Evolutionary conservation across 2,888 invertebrate species (phyloP), one percentile per base, ranked within the genome.

Genomic region (Ophion ventricosus): DNA sequence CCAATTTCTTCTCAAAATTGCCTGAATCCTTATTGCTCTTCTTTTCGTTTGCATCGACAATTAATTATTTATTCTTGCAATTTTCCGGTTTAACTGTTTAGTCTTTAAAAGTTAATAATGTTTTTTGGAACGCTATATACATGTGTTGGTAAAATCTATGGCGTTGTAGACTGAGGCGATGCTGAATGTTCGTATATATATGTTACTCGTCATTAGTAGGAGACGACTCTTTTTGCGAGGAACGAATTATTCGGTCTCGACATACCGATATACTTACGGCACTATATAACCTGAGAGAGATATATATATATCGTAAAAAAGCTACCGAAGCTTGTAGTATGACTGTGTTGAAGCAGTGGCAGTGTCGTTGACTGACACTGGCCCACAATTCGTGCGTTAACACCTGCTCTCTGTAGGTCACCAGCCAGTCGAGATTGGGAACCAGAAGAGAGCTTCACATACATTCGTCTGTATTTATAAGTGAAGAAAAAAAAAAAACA

Each of bases 301-400:
- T 63, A 40, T 29, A 73, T 63, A 40, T 29, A 40, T 40, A 57
- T 67, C 20, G 54, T 61, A 49, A 20, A 77, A 83, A 76, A 80
- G 56, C 49, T 64, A 79, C 25, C 49, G 63, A 67, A 66, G 23
- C 35, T 26, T 11, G 17, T 35, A 26, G 17, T 14, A 57, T 56
- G 17, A 40, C 25, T 26, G 76, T 17, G 17, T 25, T 40, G 57
- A 11, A 64, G 61, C 54, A 82, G 75, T 79, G 85, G 82, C 87
- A 86, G 87, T 90, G 90, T 88, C 90, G 87, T 89, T 90, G 90
- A 89, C 90, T 91, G 91, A 91, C 91, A 91, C 88, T 92, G 92
- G 90, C 90, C 92, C 89, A 92, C 90, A 89, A 89, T 89, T 85
- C 88, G 89, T 90, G 82, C 89, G 85, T 91, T 90, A 90, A 90